These are phyloP conservation scores for Scaptomyza reducta DNA, from an alignment of 2,888 invertebrate genomes.

Conservation along the genomic window DNA sequence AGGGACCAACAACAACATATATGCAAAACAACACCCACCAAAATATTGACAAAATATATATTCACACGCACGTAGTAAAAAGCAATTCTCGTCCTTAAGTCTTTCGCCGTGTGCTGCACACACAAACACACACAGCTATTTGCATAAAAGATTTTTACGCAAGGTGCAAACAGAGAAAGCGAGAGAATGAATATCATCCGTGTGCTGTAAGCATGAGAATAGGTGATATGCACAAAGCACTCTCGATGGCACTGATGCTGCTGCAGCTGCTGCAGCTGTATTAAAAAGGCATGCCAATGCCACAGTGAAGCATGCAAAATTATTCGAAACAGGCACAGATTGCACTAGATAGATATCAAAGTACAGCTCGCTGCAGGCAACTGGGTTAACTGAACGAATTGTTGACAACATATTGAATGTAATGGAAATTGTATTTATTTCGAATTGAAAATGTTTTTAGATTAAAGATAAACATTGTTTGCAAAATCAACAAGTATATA, in stretches of 20 bases:
- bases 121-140: constrained; percentile 25
- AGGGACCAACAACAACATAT: constrained; percentile 54
- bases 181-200: constrained; percentile 11
- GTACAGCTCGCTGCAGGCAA: constrained; percentile 22
- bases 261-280: constrained; percentile 1
- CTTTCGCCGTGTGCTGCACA: background rate
- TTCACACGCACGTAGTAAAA: background rate
- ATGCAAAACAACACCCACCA: constrained; percentile 54
- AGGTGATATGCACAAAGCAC: background rate
- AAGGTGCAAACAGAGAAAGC: constrained; percentile 48
- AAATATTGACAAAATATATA: constrained; percentile 67
- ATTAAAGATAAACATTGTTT: too few relatives aligned
- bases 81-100: constrained; percentile 10
- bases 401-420: background rate
- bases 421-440: too few relatives aligned
- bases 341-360: background rate
- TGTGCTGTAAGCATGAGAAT: background rate
- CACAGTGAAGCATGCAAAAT: constrained; percentile 52
- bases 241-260: too few relatives aligned
- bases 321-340: constrained; percentile 21
- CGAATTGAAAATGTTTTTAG: too few relatives aligned
- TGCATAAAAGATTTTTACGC: constrained; percentile 62
- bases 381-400: constrained; percentile 13
- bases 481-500: too few relatives aligned
- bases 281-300: constrained; percentile 53